Conservation (phyloP, 2,888 invertebrate species). For the Rhagium mordax region DNA sequence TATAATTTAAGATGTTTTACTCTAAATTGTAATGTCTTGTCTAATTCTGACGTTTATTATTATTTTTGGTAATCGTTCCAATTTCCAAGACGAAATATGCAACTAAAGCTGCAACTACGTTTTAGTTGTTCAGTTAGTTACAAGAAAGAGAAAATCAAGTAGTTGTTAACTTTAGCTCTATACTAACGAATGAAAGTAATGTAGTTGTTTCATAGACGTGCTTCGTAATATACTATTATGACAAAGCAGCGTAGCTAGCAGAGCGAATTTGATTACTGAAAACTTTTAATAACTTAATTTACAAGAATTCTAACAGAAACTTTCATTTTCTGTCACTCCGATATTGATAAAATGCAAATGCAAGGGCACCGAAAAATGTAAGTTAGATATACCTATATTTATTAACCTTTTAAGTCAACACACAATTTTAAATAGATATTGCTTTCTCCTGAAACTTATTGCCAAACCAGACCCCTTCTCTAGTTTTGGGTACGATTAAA, state of each 20-base stretch:
- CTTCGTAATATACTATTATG: conserved; percentile 3
- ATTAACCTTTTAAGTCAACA: too few relatives aligned
- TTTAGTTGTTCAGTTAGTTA: not conserved
- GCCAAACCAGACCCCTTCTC: too few relatives aligned
- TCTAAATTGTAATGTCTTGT: not conserved
- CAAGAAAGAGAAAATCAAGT: not conserved
- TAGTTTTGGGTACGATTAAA: too few relatives aligned
- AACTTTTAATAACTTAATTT: conserved; percentile 16
- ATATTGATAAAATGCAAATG: too few relatives aligned
- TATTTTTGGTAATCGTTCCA: not conserved
- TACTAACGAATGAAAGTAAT: not conserved
- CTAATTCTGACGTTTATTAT: not conserved
- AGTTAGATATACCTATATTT: too few relatives aligned
- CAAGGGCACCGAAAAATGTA: too few relatives aligned
- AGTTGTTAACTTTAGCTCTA: not conserved
- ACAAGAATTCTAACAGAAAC: not conserved
- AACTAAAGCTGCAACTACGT: not conserved
- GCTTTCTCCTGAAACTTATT: too few relatives aligned
- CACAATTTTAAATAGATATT: too few relatives aligned
- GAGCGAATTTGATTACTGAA: conserved; percentile 8
- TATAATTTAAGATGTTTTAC: too few relatives aligned
- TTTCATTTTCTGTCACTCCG: not conserved
- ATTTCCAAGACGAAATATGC: not conserved
- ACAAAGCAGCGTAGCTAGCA: not conserved
- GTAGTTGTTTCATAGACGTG: not conserved